phyloP scores from a whole-genome alignment of 2,797 vertebrate genomes.

The Cryptoprocta ferox region DNA sequence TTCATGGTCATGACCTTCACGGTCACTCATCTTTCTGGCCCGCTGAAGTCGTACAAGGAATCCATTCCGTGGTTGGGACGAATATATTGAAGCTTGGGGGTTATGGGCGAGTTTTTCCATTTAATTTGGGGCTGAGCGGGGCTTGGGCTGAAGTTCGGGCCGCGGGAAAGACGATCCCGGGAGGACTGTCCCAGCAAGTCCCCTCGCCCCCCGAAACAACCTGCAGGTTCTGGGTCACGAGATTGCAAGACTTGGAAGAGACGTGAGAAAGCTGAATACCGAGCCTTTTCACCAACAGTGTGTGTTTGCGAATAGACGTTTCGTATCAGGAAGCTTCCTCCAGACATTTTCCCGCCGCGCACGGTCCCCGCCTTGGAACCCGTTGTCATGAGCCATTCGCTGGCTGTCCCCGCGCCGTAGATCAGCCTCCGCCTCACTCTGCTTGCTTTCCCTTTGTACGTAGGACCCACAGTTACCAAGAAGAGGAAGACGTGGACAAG shows the following conservation, averaged over 20 bases:
- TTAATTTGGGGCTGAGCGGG: background rate
- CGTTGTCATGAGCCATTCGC: background rate
- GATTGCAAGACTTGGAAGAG: background rate
- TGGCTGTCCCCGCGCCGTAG: rapidly evolving
- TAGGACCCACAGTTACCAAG: conserved; percentile 50
- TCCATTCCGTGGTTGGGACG: background rate
- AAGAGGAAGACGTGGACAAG: background rate
- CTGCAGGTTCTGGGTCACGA: background rate
- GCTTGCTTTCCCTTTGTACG: conserved; percentile 23
- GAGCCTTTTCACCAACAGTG: background rate
- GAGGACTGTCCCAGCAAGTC: background rate
- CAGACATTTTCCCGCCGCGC: rapidly evolving
- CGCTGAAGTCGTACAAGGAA: background rate
- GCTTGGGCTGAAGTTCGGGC: background rate
- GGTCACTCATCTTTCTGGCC: background rate
- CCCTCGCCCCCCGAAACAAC: background rate
- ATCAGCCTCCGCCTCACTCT: background rate
- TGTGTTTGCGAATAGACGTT: rapidly evolving
- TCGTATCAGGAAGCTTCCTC: background rate
- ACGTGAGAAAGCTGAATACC: background rate
- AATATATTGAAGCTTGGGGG: background rate
- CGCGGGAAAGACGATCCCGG: background rate
- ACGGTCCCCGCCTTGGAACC: rapidly evolving
- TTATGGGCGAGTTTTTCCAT: background rate
- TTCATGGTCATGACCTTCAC: background rate